Conservation (phyloP, 2,888 invertebrate species). For the Netelia virgata region DNA sequence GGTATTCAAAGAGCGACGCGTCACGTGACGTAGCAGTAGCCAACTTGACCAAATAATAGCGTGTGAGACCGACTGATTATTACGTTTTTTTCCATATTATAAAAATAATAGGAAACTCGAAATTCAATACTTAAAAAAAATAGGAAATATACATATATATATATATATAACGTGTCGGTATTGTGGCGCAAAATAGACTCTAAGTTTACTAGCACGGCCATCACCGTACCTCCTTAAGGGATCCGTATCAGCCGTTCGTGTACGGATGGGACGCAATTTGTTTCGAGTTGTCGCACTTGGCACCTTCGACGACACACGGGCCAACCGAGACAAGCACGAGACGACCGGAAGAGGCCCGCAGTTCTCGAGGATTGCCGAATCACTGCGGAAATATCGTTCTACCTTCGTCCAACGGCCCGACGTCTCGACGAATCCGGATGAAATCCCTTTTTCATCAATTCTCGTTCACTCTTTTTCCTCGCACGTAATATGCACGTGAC, state of each 20-base stretch:
- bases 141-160: too few relatives aligned
- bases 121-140: too few relatives aligned
- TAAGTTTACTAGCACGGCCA: too few relatives aligned
- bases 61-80: too few relatives aligned
- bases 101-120: too few relatives aligned
- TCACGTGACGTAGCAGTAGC: too few relatives aligned
- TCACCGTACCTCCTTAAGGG: conserved; percentile 2
- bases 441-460: conserved; percentile 28
- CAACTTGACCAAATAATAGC: too few relatives aligned
- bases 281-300: conserved; percentile 72
- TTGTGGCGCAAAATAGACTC: too few relatives aligned
- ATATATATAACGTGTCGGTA: too few relatives aligned
- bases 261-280: conserved; percentile 69
- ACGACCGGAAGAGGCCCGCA: conserved; percentile 69
- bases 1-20: too few relatives aligned
- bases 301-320: conserved; percentile 72
- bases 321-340: conserved; percentile 35
- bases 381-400: conserved; percentile 75
- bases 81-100: too few relatives aligned
- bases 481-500: background rate
- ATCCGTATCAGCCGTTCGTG: conserved; percentile 33
- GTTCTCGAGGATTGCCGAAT: conserved; percentile 78
- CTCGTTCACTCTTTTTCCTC: background rate
- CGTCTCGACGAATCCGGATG: conserved; percentile 39
- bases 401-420: conserved; percentile 33